A percentile compares a stretch with the other conserved stretches of the same genome.
Conservation (phyloP, 2,797 vertebrate genomes). For the Thaleichthys pacificus region DNA sequence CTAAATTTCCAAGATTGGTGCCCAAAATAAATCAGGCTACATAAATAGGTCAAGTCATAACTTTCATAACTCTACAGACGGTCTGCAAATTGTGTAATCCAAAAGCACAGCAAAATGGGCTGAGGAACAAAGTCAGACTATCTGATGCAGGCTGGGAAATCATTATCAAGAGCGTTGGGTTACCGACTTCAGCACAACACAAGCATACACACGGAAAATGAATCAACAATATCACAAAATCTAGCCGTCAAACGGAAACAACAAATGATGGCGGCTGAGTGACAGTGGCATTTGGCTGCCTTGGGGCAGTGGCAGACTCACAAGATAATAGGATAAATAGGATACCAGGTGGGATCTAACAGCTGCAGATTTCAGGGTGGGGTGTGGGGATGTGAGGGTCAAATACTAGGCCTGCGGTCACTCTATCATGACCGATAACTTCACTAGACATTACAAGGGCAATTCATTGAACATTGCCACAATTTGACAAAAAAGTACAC, state of each 20-base stretch:
- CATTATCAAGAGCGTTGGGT: neutral
- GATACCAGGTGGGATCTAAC: conserved; percentile 53
- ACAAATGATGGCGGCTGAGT: conserved; percentile 36
- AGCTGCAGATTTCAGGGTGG: conserved; percentile 57
- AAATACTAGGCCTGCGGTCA: neutral
- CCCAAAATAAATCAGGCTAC: no score
- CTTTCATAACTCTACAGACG: conserved; percentile 27
- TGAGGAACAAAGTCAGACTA: neutral
- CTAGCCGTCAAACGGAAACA: conserved; percentile 42
- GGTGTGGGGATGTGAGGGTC: conserved; percentile 2
- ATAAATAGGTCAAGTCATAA: conserved; percentile 36
- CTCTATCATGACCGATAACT: neutral
- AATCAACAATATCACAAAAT: no score
- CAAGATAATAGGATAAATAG: conserved; percentile 63
- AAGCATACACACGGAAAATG: neutral
- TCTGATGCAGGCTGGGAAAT: neutral
- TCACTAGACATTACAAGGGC: neutral
- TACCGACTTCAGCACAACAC: neutral
- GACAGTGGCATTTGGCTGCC: conserved; percentile 67
- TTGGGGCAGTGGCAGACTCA: conserved; percentile 32
- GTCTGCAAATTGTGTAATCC: conserved; percentile 25
- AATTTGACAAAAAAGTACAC: no score
- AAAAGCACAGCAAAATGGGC: neutral
- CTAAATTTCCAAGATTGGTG: conserved; percentile 17
- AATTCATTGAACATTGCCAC: no score